Percentiles rank a stretch among this genome's conserved stretches.
Conservation (phyloP, 2,797 vertebrate species). For the Masticophis lateralis region DNA sequence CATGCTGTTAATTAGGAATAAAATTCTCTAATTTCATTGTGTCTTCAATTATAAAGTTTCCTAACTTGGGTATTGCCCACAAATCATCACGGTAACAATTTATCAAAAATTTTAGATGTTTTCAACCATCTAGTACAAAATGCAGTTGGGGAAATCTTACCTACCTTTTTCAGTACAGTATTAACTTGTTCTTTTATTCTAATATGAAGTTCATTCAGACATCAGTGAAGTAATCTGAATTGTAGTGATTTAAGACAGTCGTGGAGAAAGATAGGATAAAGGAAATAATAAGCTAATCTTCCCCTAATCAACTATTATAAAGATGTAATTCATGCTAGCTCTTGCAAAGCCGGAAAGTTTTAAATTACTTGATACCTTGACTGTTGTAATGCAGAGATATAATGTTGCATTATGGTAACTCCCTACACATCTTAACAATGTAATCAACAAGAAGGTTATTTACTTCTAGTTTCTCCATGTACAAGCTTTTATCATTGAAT, state of each 20-base stretch:
- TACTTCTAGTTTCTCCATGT: background rate
- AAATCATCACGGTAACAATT: background rate
- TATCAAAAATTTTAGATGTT: background rate
- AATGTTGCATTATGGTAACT: background rate
- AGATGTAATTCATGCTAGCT: background rate
- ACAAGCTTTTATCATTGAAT: background rate
- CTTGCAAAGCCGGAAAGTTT: background rate
- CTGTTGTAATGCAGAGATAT: background rate
- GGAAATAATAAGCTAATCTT: background rate
- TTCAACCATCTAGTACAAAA: background rate
- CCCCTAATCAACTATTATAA: background rate
- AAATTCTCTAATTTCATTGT: background rate
- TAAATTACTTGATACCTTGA: background rate
- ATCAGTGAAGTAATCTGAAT: conserved; percentile 11
- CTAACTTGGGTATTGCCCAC: background rate
- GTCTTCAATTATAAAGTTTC: conserved; percentile 17
- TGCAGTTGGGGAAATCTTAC: background rate
- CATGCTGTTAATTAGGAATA: conserved; percentile 5
- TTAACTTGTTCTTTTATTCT: conserved; percentile 24
- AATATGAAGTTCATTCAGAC: conserved; percentile 28
- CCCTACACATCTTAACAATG: background rate
- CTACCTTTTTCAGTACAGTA: background rate
- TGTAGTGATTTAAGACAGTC: background rate
- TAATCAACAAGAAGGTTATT: background rate
- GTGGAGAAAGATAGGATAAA: background rate